Evolutionary conservation across 2,113 vertebrate genomes (phyloP), one percentile per base, ranked within the genome.

Genomic region (Oryzias celebensis): DNA sequence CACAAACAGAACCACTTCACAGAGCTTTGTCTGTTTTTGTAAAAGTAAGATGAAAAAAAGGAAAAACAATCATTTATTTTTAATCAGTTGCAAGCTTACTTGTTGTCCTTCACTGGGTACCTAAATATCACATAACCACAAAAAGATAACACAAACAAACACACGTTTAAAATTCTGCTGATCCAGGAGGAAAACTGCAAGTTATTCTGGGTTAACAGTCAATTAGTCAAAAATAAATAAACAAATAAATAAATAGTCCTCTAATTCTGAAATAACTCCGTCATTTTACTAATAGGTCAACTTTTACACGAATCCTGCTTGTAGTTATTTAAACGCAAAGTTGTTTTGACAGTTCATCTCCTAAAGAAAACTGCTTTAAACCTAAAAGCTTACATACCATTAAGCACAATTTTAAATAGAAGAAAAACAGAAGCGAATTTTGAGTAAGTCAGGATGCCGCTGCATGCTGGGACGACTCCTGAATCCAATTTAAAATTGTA

Each of bases 121-220:
- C 56, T 71, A 60, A 64, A 73, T 65, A 63, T 74, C 77, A 77
- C 59, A 44, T 26, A 61, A 68, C 65, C 48, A 46, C 65, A 52
- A 47, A 47, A 16, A n/a, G 54, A 71, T 58, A 17, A 44, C 50
- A 56, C 16, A 14, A 14, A 59, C 54, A 65, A 61, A 72, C 58
- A 58, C 50, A 65, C 7, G 36, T 36, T 36, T 36, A 36, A 36
- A 36, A 36, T 36, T 36, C 53, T 8, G 5, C 57, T 52, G 73
- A 62, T 52, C 41, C 72, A 77, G 77, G 71, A 36, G 7, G 7
- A 36, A 36, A 80, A 64, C 69, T 77, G 66, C 62, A 68, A 74
- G 81, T 79, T 56, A 73, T 80, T 71, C 81, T 58, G 75, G 65
- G 62, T 68, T 76, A 78, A 69, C 68, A 65, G 76, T 68, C 69